phyloP scores from a whole-genome alignment of 2,113 vertebrate species.

The Indri indri region DNA sequence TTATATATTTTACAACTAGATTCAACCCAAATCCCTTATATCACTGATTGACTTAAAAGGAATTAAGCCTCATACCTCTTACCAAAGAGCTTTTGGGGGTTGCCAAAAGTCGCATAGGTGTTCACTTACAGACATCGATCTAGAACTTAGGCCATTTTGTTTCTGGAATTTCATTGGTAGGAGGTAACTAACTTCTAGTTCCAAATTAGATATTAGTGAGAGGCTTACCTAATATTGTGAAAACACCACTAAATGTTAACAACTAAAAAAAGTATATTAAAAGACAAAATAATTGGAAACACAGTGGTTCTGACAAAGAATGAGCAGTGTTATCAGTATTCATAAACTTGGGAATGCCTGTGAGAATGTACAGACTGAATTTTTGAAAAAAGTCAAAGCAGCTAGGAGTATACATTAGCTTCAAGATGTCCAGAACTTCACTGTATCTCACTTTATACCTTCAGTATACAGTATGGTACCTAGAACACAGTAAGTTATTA shows the following conservation, averaged over 20 bases:
- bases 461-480: background rate
- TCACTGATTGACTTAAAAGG: background rate
- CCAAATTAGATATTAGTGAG: background rate
- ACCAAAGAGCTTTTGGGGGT: background rate
- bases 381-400: background rate
- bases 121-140: background rate
- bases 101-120: background rate
- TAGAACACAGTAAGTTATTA: background rate
- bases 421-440: background rate
- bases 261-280: background rate
- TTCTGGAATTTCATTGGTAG: background rate
- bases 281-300: background rate
- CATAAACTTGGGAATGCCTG: background rate
- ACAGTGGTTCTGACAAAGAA: background rate
- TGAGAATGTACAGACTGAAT: background rate
- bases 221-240: background rate
- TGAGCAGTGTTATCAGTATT: background rate
- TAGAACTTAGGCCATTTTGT: background rate
- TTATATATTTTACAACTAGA: background rate
- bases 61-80: background rate
- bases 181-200: background rate
- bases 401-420: background rate
- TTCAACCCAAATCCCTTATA: background rate
- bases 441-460: background rate
- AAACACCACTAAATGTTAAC: background rate